Conservation (phyloP, 2,888 invertebrate species). For the Morpho achilles region DNA sequence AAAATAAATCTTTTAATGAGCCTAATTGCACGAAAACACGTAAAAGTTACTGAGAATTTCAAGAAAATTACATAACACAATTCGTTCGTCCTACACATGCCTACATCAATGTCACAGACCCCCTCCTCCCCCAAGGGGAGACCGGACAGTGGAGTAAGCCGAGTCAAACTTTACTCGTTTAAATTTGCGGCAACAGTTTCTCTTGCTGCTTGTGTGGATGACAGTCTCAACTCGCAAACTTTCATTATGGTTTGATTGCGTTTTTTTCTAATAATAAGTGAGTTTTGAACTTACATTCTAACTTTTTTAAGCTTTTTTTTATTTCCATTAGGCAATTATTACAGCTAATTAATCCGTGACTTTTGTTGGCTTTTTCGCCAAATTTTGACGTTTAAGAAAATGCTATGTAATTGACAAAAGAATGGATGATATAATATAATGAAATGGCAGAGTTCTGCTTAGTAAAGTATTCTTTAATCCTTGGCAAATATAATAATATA, state of each 20-base stretch:
- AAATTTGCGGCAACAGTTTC: slow-evolving; percentile 68
- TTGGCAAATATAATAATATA: no score
- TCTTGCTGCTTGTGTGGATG: slow-evolving; percentile 55
- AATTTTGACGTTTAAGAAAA: no score
- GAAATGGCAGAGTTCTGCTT: no score
- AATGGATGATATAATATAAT: no score
- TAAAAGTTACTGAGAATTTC: neutral
- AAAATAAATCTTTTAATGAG: neutral
- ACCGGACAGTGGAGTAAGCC: slow-evolving; percentile 66
- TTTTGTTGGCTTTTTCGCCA: no score
- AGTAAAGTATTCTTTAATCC: no score
- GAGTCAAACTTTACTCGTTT: slow-evolving; percentile 69
- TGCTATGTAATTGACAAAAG: no score
- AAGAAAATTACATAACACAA: slow-evolving; percentile 11
- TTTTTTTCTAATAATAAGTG: slow-evolving; percentile 39
- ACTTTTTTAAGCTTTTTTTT: no score
- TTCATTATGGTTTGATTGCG: slow-evolving; percentile 53
- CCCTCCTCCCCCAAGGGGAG: slow-evolving; percentile 32
- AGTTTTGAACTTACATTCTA: neutral
- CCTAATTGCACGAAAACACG: slow-evolving; percentile 2
- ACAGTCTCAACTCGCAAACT: slow-evolving; percentile 60
- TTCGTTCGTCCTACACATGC: slow-evolving; percentile 47
- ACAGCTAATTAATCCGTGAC: no score
- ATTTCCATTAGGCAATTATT: no score
- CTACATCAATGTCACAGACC: slow-evolving; percentile 47